Evolutionary conservation across 2,797 vertebrate species (phyloP).

Genomic region (Gephyroberyx darwinii): DNA sequence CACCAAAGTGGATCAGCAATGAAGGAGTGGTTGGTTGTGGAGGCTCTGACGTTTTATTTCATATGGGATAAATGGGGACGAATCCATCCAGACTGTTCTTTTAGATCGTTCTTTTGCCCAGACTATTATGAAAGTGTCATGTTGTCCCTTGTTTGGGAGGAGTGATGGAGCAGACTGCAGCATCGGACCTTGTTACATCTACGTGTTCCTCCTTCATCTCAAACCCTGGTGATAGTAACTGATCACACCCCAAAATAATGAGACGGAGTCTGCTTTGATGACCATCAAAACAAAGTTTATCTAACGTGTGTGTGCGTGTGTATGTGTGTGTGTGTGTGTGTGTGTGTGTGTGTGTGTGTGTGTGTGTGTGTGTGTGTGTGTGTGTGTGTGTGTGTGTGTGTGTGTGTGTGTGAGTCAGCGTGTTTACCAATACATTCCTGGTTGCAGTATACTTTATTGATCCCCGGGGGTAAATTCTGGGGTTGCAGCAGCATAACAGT

Average conservation of each 20-base stretch:
- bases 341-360: not conserved
- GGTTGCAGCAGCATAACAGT: too few species aligned
- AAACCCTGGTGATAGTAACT: not conserved
- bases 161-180: slow-evolving; percentile 13
- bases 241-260: slow-evolving; percentile 13
- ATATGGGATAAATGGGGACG: not conserved
- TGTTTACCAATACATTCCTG: not conserved
- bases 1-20: not conserved
- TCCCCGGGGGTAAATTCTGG: too few species aligned
- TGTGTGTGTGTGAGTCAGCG: not conserved
- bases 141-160: slow-evolving; percentile 14
- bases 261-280: not conserved
- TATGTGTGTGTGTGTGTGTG: not conserved
- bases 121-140: slow-evolving; percentile 12
- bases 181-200: slow-evolving; percentile 4
- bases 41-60: slow-evolving; percentile 10
- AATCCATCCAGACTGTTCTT: slow-evolving; percentile 2
- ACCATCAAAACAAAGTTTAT: slow-evolving; percentile 5
- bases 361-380: not conserved
- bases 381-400: not conserved
- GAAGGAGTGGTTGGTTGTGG: not conserved
- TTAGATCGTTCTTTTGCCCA: not conserved
- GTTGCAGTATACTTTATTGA: too few species aligned
- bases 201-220: not conserved
- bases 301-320: not conserved